These are phyloP conservation scores for Hyposoter didymator DNA, from an alignment of 2,888 invertebrate species.

Conservation along the genomic window DNA sequence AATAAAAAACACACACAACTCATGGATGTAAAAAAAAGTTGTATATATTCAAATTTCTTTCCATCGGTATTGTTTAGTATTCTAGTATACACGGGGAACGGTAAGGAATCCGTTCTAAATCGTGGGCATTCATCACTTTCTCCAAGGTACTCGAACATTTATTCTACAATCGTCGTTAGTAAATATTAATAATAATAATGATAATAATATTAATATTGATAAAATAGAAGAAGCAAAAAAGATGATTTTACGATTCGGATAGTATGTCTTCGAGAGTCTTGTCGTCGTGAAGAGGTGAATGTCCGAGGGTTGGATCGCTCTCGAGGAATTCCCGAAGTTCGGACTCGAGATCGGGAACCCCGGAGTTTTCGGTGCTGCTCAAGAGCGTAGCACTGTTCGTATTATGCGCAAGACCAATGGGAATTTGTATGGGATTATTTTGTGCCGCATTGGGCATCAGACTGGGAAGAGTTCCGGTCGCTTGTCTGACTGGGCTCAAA, in stretches of 20 bases:
- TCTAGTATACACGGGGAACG: constrained; percentile 43
- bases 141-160: constrained; percentile 59
- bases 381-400: constrained; percentile 75
- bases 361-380: constrained; percentile 77
- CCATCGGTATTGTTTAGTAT: constrained; percentile 16
- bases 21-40: constrained; percentile 35
- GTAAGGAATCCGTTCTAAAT: background rate
- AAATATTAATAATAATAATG: constrained; percentile 39
- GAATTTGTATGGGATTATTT: constrained; percentile 78
- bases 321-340: constrained; percentile 90
- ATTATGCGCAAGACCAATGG: constrained; percentile 77
- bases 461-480: constrained; percentile 72
- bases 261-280: constrained; percentile 83
- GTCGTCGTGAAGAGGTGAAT: constrained; percentile 84
- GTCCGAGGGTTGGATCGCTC: constrained; percentile 87
- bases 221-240: background rate
- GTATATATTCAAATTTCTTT: constrained; percentile 34
- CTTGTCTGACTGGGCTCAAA: constrained; percentile 73
- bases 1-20: background rate
- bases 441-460: constrained; percentile 76
- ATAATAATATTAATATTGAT: constrained; percentile 33
- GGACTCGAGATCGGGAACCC: constrained; percentile 87
- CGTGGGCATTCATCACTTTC: constrained; percentile 39
- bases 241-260: constrained; percentile 80
- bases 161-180: constrained; percentile 45